Percentiles rank a stretch among this genome's conserved stretches.
These are phyloP conservation scores for Dicaeum eximium DNA, from an alignment of 2,113 vertebrate species.

Conservation along the genomic window DNA sequence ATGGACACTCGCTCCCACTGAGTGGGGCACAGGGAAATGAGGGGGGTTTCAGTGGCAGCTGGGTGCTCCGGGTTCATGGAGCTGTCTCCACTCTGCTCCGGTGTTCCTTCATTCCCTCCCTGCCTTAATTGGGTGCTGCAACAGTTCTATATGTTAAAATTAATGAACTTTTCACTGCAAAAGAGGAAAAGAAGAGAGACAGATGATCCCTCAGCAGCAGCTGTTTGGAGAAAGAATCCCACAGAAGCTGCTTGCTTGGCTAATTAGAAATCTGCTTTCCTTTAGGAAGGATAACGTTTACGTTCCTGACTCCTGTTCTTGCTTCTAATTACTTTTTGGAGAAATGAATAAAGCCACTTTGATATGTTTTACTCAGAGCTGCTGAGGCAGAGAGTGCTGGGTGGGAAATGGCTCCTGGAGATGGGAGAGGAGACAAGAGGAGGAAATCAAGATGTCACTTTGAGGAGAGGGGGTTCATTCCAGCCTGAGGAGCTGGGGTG, in stretches of 20 bases:
- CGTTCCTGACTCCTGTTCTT: slow-evolving; percentile 23
- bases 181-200: slow-evolving; percentile 26
- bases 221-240: slow-evolving; percentile 45
- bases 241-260: slow-evolving; percentile 18
- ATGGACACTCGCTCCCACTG: not conserved
- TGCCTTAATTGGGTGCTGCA: slow-evolving; percentile 44
- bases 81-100: fast-evolving
- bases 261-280: slow-evolving; percentile 70
- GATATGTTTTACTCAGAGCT: slow-evolving; percentile 65
- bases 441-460: not conserved
- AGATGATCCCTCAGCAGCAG: slow-evolving; percentile 17
- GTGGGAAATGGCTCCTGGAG: slow-evolving; percentile 23
- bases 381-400: slow-evolving; percentile 60
- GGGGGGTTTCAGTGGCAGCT: not conserved
- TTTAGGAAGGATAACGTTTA: slow-evolving; percentile 52
- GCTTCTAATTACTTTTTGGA: slow-evolving; percentile 71
- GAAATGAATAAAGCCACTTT: slow-evolving; percentile 62
- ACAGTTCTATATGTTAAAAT: not conserved
- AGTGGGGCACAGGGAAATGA: not conserved
- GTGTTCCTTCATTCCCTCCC: not conserved
- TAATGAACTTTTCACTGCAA: slow-evolving; percentile 46
- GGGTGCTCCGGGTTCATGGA: not conserved
- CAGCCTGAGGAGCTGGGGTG: not conserved
- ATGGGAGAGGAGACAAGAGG: not conserved
- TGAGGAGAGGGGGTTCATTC: not conserved